Percentiles rank a stretch among this genome's conserved stretches.
Evolutionary conservation across 2,888 invertebrate genomes (phyloP).

Genomic region (Agrochola litura): DNA sequence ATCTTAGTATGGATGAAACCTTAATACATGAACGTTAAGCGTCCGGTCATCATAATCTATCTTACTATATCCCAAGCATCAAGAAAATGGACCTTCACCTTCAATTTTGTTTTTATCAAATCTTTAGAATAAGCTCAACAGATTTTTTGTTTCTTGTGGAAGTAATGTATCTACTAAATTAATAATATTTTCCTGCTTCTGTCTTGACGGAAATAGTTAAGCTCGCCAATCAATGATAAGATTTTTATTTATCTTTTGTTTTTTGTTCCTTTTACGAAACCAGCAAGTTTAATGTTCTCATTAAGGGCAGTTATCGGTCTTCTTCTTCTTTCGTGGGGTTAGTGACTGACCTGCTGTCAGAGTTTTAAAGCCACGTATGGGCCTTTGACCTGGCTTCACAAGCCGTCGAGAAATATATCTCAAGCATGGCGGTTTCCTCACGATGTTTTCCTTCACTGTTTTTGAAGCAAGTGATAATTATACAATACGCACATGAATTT

Average conservation of each 20-base stretch:
- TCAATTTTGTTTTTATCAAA: slow-evolving; percentile 30
- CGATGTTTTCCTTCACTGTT: no score
- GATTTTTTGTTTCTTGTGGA: neutral
- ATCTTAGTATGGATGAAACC: neutral
- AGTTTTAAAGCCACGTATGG: no score
- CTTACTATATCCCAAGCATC: slow-evolving; percentile 29
- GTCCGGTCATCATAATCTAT: slow-evolving; percentile 47
- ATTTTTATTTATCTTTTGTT: neutral
- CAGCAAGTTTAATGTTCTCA: neutral
- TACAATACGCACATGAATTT: no score
- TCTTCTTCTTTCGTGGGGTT: no score
- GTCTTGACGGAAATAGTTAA: neutral
- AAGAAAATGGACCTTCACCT: slow-evolving; percentile 24
- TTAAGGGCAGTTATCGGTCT: no score
- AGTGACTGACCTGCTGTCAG: no score
- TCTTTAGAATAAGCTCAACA: neutral
- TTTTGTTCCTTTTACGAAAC: neutral
- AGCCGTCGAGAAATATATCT: no score
- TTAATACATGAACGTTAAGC: slow-evolving; percentile 29
- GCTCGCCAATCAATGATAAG: neutral
- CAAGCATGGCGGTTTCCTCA: no score
- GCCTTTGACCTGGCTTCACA: no score
- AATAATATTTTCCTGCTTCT: neutral
- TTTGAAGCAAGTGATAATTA: no score
- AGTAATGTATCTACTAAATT: no score